phyloP scores from a whole-genome alignment of 2,888 invertebrate genomes.

The Euplexia lucipara region DNA sequence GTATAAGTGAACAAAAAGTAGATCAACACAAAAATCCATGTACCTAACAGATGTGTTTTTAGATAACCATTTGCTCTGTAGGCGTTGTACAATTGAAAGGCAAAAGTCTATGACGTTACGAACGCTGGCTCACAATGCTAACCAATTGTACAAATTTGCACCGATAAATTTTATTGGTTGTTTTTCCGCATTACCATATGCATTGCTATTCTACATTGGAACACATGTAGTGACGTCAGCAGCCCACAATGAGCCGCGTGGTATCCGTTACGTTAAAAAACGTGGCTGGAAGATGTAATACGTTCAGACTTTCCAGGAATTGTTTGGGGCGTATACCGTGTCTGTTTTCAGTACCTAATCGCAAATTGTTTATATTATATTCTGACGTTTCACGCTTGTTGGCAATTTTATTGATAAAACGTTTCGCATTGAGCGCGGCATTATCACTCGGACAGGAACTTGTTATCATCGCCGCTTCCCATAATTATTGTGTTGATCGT shows the following conservation, averaged over 20 bases:
- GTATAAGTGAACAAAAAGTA: constrained; percentile 19
- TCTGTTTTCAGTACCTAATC: constrained; percentile 56
- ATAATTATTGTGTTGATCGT: constrained; percentile 54
- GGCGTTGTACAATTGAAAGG: constrained; percentile 41
- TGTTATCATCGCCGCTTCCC: constrained; percentile 72
- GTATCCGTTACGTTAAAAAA: constrained; percentile 56
- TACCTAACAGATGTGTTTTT: constrained; percentile 23
- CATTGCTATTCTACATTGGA: constrained; percentile 46
- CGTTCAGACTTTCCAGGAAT: constrained; percentile 63
- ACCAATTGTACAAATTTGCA: constrained; percentile 52
- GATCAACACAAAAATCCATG: constrained; percentile 13
- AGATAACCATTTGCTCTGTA: constrained; percentile 34
- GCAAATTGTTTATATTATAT: constrained; percentile 42
- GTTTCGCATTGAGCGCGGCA: constrained; percentile 63
- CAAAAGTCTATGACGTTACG: constrained; percentile 27
- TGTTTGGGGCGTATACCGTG: constrained; percentile 72
- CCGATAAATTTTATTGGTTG: constrained; percentile 44
- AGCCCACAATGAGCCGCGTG: constrained; percentile 35
- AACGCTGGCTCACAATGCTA: constrained; percentile 35
- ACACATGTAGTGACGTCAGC: constrained; percentile 58
- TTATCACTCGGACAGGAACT: constrained; percentile 75
- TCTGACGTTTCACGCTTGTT: constrained; percentile 50
- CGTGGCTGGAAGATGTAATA: constrained; percentile 50
- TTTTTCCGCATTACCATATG: constrained; percentile 54
- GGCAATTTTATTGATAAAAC: constrained; percentile 63